Evolutionary conservation across 2,888 invertebrate genomes (phyloP).

Genomic region (Elegia similella): DNA sequence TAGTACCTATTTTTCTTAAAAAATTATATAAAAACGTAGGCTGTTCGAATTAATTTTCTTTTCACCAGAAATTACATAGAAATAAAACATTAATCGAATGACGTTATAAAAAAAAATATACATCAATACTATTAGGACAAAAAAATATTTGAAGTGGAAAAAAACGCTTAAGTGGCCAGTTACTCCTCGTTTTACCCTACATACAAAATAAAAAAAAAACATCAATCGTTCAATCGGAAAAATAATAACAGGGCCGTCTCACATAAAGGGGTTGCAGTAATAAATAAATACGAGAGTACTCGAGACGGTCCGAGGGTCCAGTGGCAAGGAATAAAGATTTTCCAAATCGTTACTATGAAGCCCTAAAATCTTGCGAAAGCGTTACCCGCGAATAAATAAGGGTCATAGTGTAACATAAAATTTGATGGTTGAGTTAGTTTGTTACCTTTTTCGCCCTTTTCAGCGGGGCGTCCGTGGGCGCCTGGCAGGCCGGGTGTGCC

Average conservation of each 20-base stretch:
- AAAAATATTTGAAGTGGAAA: no score
- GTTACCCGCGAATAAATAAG: slow-evolving; percentile 70
- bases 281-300: slow-evolving; percentile 58
- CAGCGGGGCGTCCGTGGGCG: slow-evolving; percentile 83
- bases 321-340: slow-evolving; percentile 69
- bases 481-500: slow-evolving; percentile 84
- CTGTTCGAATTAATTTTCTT: no score
- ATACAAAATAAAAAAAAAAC: slow-evolving; percentile 13
- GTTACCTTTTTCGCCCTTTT: slow-evolving; percentile 88
- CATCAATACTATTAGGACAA: no score
- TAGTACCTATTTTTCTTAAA: no score
- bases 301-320: slow-evolving; percentile 53
- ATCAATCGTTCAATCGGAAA: slow-evolving; percentile 30
- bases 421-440: slow-evolving; percentile 75
- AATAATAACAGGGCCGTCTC: slow-evolving; percentile 50
- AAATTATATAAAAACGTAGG: no score
- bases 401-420: slow-evolving; percentile 76
- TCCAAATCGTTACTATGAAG: slow-evolving; percentile 71
- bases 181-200: no score
- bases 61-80: no score
- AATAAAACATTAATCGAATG: no score
- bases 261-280: slow-evolving; percentile 62
- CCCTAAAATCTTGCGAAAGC: slow-evolving; percentile 72
- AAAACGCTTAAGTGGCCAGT: no score
- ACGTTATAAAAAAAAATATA: no score